Evolutionary conservation across 2,888 invertebrate species (phyloP).

Genomic region (Plebejus anna): DNA sequence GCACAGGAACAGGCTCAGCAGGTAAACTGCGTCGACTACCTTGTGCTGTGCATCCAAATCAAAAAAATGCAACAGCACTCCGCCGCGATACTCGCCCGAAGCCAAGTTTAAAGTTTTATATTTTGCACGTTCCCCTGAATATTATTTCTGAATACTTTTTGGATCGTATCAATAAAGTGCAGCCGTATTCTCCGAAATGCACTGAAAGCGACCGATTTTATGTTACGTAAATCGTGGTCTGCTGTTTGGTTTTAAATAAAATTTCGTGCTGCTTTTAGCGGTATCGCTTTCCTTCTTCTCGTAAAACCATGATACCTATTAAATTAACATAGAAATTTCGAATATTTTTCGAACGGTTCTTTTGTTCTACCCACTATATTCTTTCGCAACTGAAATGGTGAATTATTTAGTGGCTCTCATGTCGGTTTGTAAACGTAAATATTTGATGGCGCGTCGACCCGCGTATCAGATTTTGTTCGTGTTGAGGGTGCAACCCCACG

Average conservation of each 20-base stretch:
- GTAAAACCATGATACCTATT: not conserved
- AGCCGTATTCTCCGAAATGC: not conserved
- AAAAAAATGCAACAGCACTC: conserved; percentile 39
- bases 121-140: conserved; percentile 20
- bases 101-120: not conserved
- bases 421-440: not conserved
- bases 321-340: not conserved
- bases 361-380: not conserved
- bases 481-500: conserved; percentile 9
- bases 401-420: not conserved
- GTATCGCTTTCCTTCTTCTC: not conserved
- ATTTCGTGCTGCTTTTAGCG: not conserved
- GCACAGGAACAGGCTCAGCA: conserved; percentile 43
- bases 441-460: not conserved
- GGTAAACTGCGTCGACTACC: conserved; percentile 40
- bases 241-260: not conserved
- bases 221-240: not conserved
- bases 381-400: not conserved
- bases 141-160: conserved; percentile 22
- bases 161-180: conserved; percentile 15
- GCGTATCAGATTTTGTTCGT: not conserved
- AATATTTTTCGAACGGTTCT: not conserved
- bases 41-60: conserved; percentile 40
- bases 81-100: not conserved
- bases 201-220: conserved; percentile 3